Percentiles rank a stretch among this genome's conserved stretches.
These are phyloP conservation scores for Pachydiplax longipennis DNA, from an alignment of 2,888 invertebrate genomes.

Conservation along the genomic window DNA sequence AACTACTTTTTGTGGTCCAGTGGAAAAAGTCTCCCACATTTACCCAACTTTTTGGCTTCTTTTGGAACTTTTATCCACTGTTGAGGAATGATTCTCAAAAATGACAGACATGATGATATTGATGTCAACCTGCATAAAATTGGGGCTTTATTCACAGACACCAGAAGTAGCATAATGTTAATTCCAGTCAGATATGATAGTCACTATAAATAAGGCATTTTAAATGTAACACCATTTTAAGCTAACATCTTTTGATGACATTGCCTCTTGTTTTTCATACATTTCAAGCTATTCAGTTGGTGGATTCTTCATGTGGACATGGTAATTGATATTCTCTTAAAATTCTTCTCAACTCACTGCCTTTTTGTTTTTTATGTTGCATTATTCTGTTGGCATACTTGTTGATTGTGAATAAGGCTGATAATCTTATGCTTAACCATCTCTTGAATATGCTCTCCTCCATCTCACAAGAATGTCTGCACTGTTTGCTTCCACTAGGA, in stretches of 20 bases:
- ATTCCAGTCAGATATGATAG: neutral
- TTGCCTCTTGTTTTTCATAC: constrained; percentile 22
- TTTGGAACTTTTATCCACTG: neutral
- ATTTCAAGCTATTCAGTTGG: constrained; percentile 30
- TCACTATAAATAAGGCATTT: neutral
- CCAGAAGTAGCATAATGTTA: neutral
- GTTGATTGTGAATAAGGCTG: constrained; percentile 32
- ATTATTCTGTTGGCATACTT: neutral
- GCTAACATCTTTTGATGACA: neutral
- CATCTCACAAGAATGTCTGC: constrained; percentile 19
- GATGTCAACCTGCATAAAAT: neutral
- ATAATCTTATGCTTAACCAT: constrained; percentile 25
- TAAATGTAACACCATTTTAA: neutral
- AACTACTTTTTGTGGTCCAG: neutral
- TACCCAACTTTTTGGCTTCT: neutral
- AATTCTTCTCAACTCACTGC: neutral
- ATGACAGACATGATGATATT: neutral
- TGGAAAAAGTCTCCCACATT: neutral
- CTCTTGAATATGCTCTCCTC: neutral
- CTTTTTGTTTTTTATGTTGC: constrained; percentile 1
- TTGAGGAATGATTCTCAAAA: too few species aligned
- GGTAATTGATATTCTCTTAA: constrained; percentile 32
- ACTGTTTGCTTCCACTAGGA: constrained; percentile 1
- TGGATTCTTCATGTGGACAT: constrained; percentile 14
- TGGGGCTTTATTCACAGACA: constrained; percentile 28